These are phyloP conservation scores for Bambusicola thoracicus DNA, from an alignment of 2,113 vertebrate genomes.

Conservation along the genomic window DNA sequence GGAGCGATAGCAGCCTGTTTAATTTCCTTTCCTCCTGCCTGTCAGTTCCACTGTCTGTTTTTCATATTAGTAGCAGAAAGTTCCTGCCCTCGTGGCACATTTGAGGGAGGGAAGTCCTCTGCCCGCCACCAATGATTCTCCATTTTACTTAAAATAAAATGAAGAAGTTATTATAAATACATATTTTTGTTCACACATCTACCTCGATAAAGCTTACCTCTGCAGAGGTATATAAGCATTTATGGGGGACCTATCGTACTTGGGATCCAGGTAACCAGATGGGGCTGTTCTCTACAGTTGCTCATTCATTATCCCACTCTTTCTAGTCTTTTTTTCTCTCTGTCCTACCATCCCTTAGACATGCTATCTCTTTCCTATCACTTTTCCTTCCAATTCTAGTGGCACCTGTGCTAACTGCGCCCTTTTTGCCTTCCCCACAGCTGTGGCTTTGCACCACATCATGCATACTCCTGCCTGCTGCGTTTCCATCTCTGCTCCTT, in stretches of 20 bases:
- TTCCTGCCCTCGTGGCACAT: neutral
- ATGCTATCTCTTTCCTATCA: neutral
- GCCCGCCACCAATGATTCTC: neutral
- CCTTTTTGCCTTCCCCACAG: neutral
- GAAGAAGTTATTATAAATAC: neutral
- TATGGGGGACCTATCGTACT: neutral
- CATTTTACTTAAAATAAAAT: slow-evolving; percentile 6
- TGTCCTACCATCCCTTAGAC: neutral
- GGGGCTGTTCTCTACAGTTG: neutral
- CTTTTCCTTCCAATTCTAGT: neutral
- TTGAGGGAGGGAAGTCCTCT: neutral
- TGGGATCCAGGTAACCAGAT: neutral
- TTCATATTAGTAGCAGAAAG: slow-evolving; percentile 6
- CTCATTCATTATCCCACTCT: neutral
- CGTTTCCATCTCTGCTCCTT: neutral
- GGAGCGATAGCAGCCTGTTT: slow-evolving; percentile 29
- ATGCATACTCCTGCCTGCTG: neutral
- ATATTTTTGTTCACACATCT: neutral
- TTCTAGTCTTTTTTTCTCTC: neutral
- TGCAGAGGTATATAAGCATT: neutral
- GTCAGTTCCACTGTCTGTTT: slow-evolving; percentile 24
- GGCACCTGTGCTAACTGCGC: neutral
- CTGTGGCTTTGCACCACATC: neutral
- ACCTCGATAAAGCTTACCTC: neutral
- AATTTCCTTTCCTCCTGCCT: slow-evolving; percentile 40